Conservation (phyloP, 2,113 vertebrate species). For the Melierax canorus region DNA sequence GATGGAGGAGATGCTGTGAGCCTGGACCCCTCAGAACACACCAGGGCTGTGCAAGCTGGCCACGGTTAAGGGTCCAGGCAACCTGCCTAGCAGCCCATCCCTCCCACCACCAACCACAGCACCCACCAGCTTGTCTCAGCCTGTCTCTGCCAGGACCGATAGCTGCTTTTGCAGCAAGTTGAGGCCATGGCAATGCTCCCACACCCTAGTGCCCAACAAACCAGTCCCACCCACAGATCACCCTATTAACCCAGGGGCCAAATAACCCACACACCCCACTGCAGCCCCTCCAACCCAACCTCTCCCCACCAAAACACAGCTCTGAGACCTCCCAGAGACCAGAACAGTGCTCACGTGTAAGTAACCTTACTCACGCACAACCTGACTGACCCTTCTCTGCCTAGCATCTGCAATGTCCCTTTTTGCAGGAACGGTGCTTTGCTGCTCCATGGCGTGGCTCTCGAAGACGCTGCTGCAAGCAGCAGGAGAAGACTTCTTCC, state of each 20-base stretch:
- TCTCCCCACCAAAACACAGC: not conserved
- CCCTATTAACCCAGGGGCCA: not conserved
- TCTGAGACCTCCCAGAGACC: not conserved
- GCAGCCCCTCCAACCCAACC: not conserved
- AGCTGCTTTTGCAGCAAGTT: not conserved
- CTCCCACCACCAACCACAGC: not conserved
- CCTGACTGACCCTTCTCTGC: not conserved
- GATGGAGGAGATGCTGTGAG: not conserved
- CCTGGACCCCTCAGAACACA: not conserved
- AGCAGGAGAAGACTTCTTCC: not conserved
- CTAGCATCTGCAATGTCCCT: not conserved
- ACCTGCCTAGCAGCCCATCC: not conserved
- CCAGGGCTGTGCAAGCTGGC: not conserved
- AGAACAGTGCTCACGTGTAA: not conserved
- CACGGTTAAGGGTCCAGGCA: not conserved
- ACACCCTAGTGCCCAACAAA: not conserved
- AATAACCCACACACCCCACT: not conserved
- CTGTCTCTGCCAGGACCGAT: not conserved
- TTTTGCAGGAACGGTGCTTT: not conserved
- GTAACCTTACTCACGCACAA: not conserved
- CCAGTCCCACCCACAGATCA: not conserved
- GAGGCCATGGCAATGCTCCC: not conserved
- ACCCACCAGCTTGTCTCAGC: not conserved
- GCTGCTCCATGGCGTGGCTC: fast-evolving
- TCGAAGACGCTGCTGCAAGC: not conserved